A percentile compares a stretch with the other conserved stretches of the same genome.
Evolutionary conservation across 2,113 vertebrate species (phyloP).

Genomic region (Megalops atlanticus): DNA sequence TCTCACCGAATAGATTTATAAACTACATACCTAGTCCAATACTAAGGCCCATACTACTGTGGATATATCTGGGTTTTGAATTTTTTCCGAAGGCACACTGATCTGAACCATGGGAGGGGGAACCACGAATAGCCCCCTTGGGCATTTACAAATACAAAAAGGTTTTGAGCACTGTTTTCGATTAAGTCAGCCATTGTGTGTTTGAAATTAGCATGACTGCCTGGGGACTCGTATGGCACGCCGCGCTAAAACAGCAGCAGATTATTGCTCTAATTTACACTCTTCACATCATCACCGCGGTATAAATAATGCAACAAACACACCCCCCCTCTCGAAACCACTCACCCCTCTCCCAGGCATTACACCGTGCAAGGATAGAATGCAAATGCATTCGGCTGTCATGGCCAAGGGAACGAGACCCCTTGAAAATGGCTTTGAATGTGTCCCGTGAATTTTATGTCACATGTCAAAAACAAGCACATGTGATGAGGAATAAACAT

Average conservation of each 20-base stretch:
- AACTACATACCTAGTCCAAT: too few relatives aligned
- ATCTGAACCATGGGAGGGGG: not conserved
- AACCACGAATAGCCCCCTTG: not conserved
- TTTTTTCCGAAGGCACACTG: not conserved
- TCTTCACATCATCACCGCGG: conserved; percentile 6
- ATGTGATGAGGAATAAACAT: not conserved
- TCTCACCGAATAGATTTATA: not conserved
- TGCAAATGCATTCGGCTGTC: conserved; percentile 20
- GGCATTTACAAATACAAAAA: not conserved
- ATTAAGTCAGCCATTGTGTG: not conserved
- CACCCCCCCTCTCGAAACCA: not conserved
- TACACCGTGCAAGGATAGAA: not conserved
- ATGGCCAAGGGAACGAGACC: not conserved
- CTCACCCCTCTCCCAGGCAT: not conserved
- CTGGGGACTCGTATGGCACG: not conserved
- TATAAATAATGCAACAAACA: not conserved
- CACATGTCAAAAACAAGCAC: not conserved
- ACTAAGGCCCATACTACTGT: too few relatives aligned
- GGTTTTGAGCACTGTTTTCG: not conserved
- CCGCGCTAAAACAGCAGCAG: not conserved
- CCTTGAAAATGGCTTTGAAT: not conserved
- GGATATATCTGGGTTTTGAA: not conserved
- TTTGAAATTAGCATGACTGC: not conserved
- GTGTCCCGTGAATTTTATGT: not conserved
- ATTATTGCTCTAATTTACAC: not conserved